Evolutionary conservation across 2,797 vertebrate genomes (phyloP), one percentile per base, ranked within the genome.

Genomic region (Sebastolobus altivelis): DNA sequence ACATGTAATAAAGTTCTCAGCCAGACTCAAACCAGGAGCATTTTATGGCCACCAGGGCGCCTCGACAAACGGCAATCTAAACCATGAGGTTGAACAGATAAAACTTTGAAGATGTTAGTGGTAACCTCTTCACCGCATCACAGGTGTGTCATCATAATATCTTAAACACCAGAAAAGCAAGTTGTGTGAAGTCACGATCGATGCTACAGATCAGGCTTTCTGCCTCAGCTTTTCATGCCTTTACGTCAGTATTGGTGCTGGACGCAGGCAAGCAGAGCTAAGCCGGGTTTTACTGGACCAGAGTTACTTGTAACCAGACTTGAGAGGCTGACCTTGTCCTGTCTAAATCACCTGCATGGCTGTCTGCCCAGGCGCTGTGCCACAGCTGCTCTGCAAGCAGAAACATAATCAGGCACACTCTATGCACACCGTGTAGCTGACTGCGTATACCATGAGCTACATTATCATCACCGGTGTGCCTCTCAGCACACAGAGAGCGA

Each of bases 261-360:
- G 7, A 43, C 6, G 49, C 35, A 49, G 46, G 55, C 20, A 6
- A n/a, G 43, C n/a, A 18, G 20, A 49, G 29, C 56, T 40, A 40
- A 65, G 25, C 20, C 3, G 1, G 59, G 8, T 38, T 77, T 62
- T 22, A 65, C 31, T 55, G 20, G 65, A 60, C 77, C n/a, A 6
- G 58, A 65, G 68, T 33, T 38, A 29, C 56, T 22, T 67, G 59
- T 27, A 22, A 31, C 35, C 68, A 54, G 72, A 56, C 79, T 87
- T 80, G 71, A 58, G 70, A 76, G 68, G 37, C 81, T 89, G 84
- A 91, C 90, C 90, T 92, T 92, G 88, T 90, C 81, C 86, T 72
- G 78, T 82, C 87, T 90, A 82, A 90, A 85, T 93, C 90, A 93
- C 86, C 90, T 92, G 81, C 76, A 65, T 86, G 90, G 86, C 83